A percentile compares a stretch with the other conserved stretches of the same genome.
These are phyloP conservation scores for Drosophila kohkoa DNA, from an alignment of 1,140 invertebrate species.

Conservation along the genomic window DNA sequence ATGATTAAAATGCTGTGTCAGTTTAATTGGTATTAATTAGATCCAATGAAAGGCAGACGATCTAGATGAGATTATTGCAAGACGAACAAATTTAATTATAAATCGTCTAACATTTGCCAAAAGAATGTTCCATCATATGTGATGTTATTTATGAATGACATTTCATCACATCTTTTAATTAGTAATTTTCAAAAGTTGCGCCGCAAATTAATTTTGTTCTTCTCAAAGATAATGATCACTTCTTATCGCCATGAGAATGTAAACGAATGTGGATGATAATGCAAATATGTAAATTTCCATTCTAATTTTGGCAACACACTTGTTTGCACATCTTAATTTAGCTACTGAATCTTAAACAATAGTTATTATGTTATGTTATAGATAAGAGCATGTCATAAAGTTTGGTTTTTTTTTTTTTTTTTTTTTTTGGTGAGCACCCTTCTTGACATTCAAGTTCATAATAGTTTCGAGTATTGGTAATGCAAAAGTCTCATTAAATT, in stretches of 20 bases:
- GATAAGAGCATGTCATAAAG: not conserved
- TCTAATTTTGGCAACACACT: slow-evolving; percentile 49
- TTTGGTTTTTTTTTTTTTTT: too few relatives aligned
- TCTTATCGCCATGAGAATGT: not conserved
- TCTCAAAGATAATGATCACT: slow-evolving; percentile 60
- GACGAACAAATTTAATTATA: slow-evolving; percentile 1
- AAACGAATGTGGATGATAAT: not conserved
- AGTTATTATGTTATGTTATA: not conserved
- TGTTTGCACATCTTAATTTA: slow-evolving; percentile 20
- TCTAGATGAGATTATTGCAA: slow-evolving; percentile 20
- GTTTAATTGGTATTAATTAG: slow-evolving; percentile 32
- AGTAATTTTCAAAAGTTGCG: not conserved
- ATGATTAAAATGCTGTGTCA: slow-evolving; percentile 33
- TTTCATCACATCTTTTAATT: slow-evolving; percentile 59
- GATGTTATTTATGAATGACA: slow-evolving; percentile 50
- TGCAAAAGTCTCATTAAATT: slow-evolving; percentile 24
- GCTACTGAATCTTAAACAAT: not conserved
- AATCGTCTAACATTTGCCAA: slow-evolving; percentile 4
- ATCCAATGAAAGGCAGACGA: not conserved
- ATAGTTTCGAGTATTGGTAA: not conserved
- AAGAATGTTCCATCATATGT: slow-evolving; percentile 19
- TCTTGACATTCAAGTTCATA: not conserved
- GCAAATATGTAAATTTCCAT: slow-evolving; percentile 54
- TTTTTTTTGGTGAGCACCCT: not conserved
- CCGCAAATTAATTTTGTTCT: not conserved